Base-by-base conservation (phyloP, 2,113 vertebrate species). In the Paracanthobrama guichenoti region DNA sequence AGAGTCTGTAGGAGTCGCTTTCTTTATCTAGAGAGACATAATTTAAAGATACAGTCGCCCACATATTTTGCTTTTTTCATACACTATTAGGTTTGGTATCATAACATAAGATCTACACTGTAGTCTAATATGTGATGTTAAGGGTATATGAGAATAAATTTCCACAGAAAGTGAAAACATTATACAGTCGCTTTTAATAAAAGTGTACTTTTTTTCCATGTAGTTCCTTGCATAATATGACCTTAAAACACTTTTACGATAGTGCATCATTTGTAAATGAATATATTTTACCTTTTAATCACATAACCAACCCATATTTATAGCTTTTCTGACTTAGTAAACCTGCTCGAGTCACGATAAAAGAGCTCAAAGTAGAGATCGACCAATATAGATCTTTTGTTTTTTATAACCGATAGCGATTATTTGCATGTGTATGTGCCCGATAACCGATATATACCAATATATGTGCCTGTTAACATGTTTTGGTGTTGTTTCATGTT, bases 21-120 rank as follows among this genome's bases (percentile, higher is more conserved):
- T 46, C 57, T 46, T 79, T 60, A 79, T 62, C 13, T 26, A 24
- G 35, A 60, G 57, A 60, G 57, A 79, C n/a, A 18, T 79, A 62
- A 79, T 79, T 18, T 78, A 57, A 22, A 77, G 74, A 78, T 2
- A 42, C 20, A 78, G 11, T 42, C 22, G 31, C 75, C 31, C 53
- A 59, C 75, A 42, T 57, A 22, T 57, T 48, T 48, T 3, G n/a
- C 42, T 44, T 24, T 12, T 48, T 26, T 73, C 39, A 46, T 55
- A 18, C 2, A 2, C 60, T 26, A 62, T 79, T 62, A 79, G 22
- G 1, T 79, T 79, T 18, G 22, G 12, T 78, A 60, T 60, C 22
- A 60, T 42, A 24, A 24, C 12, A 59, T 6, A 4, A 26, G 12
- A 73, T 48, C 71, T 73, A 48, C 18, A 46, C 42, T 73, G 71